Evolutionary conservation across 2,113 vertebrate species (phyloP).

Genomic region (Tragulus kanchil): DNA sequence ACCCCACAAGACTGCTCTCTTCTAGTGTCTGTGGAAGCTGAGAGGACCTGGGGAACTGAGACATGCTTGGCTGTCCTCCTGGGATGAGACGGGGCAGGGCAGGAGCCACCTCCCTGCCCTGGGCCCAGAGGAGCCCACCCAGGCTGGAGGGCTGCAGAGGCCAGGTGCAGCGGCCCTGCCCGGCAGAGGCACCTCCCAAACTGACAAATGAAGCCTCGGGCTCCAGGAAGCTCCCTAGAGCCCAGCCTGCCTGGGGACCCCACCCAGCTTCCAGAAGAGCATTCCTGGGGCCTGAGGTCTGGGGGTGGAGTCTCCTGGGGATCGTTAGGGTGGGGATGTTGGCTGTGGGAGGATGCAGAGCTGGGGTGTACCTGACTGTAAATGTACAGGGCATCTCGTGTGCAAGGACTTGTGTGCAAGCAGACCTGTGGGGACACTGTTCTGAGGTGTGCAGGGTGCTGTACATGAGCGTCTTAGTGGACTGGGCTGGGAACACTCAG

Average conservation of each 20-base stretch:
- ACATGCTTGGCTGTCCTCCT: not conserved
- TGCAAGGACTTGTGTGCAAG: not conserved
- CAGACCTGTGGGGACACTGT: not conserved
- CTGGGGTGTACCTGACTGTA: not conserved
- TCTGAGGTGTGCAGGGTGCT: not conserved
- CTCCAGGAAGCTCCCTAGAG: slow-evolving; percentile 78
- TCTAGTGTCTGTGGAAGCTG: not conserved
- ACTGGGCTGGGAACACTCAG: not conserved
- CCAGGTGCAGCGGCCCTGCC: slow-evolving; percentile 74
- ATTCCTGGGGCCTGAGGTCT: slow-evolving; percentile 84
- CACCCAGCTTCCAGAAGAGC: slow-evolving; percentile 81
- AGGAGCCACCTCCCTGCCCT: not conserved
- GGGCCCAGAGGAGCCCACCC: slow-evolving; percentile 58
- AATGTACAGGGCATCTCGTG: not conserved
- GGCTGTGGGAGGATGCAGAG: slow-evolving; percentile 50
- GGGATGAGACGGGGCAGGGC: not conserved
- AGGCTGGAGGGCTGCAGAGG: not conserved
- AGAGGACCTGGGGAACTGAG: not conserved
- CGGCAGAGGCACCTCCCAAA: slow-evolving; percentile 72
- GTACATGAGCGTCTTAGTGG: not conserved
- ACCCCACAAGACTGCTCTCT: not conserved
- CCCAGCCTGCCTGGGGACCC: slow-evolving; percentile 75
- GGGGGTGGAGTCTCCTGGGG: slow-evolving; percentile 72
- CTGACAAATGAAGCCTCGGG: slow-evolving; percentile 73
- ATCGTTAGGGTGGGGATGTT: slow-evolving; percentile 50